These are phyloP conservation scores for Glomeris marginata DNA, from an alignment of 2,888 invertebrate genomes.

Conservation along the genomic window DNA sequence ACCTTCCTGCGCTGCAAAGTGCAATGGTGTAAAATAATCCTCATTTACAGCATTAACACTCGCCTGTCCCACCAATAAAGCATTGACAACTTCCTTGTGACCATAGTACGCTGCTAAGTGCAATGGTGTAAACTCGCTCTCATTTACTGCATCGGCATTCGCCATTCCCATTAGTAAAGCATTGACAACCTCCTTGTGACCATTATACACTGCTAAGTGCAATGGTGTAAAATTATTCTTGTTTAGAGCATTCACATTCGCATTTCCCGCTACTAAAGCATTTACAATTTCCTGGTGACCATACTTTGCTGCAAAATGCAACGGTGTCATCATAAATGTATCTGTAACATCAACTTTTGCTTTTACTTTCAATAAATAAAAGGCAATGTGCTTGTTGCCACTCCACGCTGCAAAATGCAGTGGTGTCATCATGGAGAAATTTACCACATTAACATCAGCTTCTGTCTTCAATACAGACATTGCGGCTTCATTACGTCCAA, in stretches of 20 bases:
- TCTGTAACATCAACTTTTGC: background rate
- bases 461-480: too few species aligned
- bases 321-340: background rate
- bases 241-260: too few species aligned
- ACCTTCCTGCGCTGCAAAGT: background rate
- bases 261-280: background rate
- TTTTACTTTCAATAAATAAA: background rate
- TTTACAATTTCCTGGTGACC: background rate
- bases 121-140: slow-evolving; percentile 1
- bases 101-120: too few species aligned
- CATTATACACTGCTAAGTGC: background rate
- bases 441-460: background rate
- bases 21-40: background rate
- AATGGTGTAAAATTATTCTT: slow-evolving; percentile 1
- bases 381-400: background rate
- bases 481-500: too few species aligned
- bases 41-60: too few species aligned
- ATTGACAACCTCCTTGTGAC: background rate
- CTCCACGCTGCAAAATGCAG: background rate
- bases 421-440: too few species aligned
- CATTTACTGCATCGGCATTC: too few species aligned
- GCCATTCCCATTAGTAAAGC: background rate
- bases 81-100: slow-evolving; percentile 41
- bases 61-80: too few species aligned
- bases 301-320: background rate